Base-by-base conservation (phyloP, 1,140 invertebrate species). In the Atta cephalotes region DNA sequence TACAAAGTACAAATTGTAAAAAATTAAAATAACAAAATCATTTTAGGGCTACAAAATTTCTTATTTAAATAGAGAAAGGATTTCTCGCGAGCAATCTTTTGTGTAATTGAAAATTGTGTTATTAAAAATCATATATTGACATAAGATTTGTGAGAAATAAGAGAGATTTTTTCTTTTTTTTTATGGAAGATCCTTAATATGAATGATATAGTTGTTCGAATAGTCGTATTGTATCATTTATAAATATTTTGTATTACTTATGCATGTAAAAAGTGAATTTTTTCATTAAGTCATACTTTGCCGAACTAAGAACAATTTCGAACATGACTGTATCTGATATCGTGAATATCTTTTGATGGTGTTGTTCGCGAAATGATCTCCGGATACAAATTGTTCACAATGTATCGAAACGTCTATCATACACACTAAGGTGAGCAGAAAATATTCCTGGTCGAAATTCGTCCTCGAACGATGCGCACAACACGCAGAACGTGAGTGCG, bases 401-500 rank as follows among this genome's bases (percentile, higher is more conserved):
- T 82, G 39, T 74, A 56, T 25, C 39, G 2, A 62, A 74, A 72
- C 14, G 7, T 82, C 25, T 62, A 74, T 82, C 70, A n/a, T 18
- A 21, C 10, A 16, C 18, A 3, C 18, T 60, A n/a, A 74, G n/a
- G 9, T 35, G 18, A 82, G 16, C 53, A 6, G 66, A 63, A 65
- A 45, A 84, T 82, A 49, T 70, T 80, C 28, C 28, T n/a, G 60
- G 51, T 35, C 58, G 66, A 88, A 88, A 88, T 51, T 65, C 53
- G 53, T 68, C 35, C 70, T 60, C 18, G 74, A 25, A 35, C 56
- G 28, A 21, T 53, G 49, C 53, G 51, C 49, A 14, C 39, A 56
- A 45, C 28, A 62, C 14, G 31, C 72, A 1, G n/a, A 0, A 2
- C 63, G 18, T 65, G 70, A 16, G 28, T 39, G 12, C 18, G 72